A percentile compares a stretch with the other conserved stretches of the same genome.
These are phyloP conservation scores for Cynopterus brachyotis DNA, from an alignment of 2,113 vertebrate species.

Conservation along the genomic window DNA sequence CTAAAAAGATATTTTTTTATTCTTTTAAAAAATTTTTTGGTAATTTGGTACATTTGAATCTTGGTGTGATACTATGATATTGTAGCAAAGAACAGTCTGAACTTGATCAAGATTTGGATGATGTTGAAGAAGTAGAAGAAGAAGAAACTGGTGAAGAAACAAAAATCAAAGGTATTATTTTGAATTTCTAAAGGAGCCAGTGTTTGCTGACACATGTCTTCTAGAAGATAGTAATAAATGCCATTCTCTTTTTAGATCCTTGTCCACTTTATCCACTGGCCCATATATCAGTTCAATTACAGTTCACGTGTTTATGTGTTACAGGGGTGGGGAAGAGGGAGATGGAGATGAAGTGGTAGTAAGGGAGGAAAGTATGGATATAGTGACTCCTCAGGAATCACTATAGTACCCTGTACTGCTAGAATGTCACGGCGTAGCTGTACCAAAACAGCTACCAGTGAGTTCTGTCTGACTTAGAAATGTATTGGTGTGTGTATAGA, in stretches of 20 bases:
- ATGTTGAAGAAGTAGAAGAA: slow-evolving; percentile 98
- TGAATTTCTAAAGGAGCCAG: slow-evolving; percentile 66
- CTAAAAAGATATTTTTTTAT: too few relatives aligned
- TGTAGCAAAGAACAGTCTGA: slow-evolving; percentile 97
- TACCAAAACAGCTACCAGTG: not conserved
- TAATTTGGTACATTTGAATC: slow-evolving; percentile 68
- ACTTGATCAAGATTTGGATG: slow-evolving; percentile 99
- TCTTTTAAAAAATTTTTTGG: not conserved
- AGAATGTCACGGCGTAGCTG: not conserved
- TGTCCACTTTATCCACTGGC: not conserved
- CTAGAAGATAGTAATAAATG: not conserved
- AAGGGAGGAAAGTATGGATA: not conserved
- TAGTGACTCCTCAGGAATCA: not conserved
- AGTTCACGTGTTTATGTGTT: not conserved
- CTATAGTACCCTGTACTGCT: not conserved
- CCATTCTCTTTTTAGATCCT: not conserved
- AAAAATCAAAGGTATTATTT: slow-evolving; percentile 93
- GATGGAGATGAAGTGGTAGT: not conserved
- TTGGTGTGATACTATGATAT: slow-evolving; percentile 74
- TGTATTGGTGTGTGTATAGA: not conserved
- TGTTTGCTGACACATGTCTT: slow-evolving; percentile 20
- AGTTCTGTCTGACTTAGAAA: slow-evolving; percentile 25
- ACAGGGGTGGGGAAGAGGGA: not conserved
- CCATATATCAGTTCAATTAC: not conserved
- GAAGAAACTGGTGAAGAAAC: slow-evolving; percentile 95